Percentiles rank a stretch among this genome's conserved stretches.
Evolutionary conservation across 2,888 invertebrate species (phyloP).

Genomic region (Andrena minutula): DNA sequence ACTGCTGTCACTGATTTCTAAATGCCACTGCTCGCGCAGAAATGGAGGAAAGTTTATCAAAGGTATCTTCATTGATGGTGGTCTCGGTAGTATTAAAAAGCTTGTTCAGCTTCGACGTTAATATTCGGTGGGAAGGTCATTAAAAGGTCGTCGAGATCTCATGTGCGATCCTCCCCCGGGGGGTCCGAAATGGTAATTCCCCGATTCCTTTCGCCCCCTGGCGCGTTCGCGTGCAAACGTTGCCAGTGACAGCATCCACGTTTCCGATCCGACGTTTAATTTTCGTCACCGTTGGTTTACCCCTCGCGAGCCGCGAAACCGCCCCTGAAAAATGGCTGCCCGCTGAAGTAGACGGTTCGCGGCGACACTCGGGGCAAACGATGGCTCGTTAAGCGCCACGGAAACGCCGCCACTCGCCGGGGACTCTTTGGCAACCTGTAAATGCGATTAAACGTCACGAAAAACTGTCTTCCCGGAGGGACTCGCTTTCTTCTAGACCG

Average conservation of each 20-base stretch:
- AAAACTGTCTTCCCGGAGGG: background rate
- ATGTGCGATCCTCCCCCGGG: conserved; percentile 25
- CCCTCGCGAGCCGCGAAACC: conserved; percentile 13
- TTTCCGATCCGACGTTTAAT: conserved; percentile 79
- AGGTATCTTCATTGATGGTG: too few relatives aligned
- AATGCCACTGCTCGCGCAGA: too few relatives aligned
- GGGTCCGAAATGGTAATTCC: conserved; percentile 75
- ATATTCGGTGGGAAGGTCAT: too few relatives aligned
- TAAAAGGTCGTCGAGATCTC: conserved; percentile 5
- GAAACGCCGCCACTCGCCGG: background rate
- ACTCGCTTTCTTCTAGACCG: conserved; percentile 2
- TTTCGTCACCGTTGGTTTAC: conserved; percentile 71
- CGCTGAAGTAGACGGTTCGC: conserved; percentile 18
- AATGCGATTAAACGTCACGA: conserved; percentile 40
- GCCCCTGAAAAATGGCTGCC: conserved; percentile 30
- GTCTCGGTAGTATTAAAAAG: too few relatives aligned
- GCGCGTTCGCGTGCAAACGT: conserved; percentile 52
- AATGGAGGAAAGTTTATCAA: too few relatives aligned
- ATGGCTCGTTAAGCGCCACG: conserved; percentile 33
- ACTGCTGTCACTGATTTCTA: too few relatives aligned
- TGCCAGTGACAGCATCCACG: conserved; percentile 76
- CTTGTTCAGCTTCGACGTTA: too few relatives aligned
- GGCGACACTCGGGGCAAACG: conserved; percentile 9
- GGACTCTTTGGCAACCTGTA: background rate
- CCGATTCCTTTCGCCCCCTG: conserved; percentile 60